Conservation (phyloP, 2,113 vertebrate species). For the Tor tambroides region DNA sequence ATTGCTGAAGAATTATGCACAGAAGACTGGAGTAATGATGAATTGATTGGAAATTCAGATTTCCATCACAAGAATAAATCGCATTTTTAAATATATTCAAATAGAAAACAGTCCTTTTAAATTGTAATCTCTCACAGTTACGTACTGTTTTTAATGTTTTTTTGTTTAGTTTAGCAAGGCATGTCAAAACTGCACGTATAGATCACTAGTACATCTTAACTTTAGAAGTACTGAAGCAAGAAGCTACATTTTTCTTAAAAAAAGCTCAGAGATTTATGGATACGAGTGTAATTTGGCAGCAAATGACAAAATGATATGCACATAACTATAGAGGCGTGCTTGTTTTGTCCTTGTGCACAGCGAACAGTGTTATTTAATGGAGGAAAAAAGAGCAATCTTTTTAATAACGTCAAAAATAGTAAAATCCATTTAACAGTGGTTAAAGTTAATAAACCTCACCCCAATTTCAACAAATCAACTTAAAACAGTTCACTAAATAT, state of each 20-base stretch:
- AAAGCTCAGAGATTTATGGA: neutral
- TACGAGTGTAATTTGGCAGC: neutral
- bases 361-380: no score
- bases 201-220: neutral
- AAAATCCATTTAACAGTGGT: neutral
- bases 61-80: neutral
- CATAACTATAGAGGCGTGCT: neutral
- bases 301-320: neutral
- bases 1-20: neutral
- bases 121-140: neutral
- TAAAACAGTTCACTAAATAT: neutral
- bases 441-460: neutral
- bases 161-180: conserved; percentile 2
- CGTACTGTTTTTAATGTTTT: neutral
- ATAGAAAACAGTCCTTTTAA: neutral
- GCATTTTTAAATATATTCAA: neutral
- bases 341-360: neutral
- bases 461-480: neutral
- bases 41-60: neutral
- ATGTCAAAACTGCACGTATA: neutral
- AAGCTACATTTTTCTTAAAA: neutral
- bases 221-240: neutral
- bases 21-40: neutral
- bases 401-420: neutral
- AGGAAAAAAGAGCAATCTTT: neutral